Evolutionary conservation across 1,140 invertebrate species (phyloP), one percentile per base, ranked within the genome.

Genomic region (Vanessa atalanta): DNA sequence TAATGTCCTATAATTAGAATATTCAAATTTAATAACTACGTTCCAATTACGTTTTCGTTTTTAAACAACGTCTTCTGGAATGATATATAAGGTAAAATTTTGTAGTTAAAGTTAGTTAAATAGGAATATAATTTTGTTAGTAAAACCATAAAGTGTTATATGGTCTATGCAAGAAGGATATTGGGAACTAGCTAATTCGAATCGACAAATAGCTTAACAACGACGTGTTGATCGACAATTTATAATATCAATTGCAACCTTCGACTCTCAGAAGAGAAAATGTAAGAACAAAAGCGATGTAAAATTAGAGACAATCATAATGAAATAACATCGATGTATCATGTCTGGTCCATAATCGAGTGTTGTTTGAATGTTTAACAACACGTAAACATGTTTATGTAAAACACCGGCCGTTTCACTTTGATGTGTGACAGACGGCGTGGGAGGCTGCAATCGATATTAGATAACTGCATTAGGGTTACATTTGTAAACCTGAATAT

Each of bases 361-460:
- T 50, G 57, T 60, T 69, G 65, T 69, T 60, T n/a, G 16, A 55
- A 61, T 74, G 72, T 75, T 70, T 65, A 60, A 75, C 73, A 70
- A 70, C 68, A 61, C 50, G 60, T 65, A 70, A 68, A 70, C 67
- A 68, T 79, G 75, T 81, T 79, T 81, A 79, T 75, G 78, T 72
- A 74, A 78, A 78, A 72, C 47, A 47, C 69, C 69, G 70, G 65
- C 68, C 68, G 37, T 70, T 63, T 75, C 69, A 69, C 75, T 80
- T 80, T 82, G 79, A 85, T 83, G 79, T 81, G 81, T 80, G 82
- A 85, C 80, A 86, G 79, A 67, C 69, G 31, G 82, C 79, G 87
- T 88, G 83, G 87, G 87, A 85, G 80, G 79, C 79, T 75, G 76
- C 78, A 86, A 88, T 84, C 80, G 85, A 83, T 84, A 86, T 88